Conservation (phyloP, 2,888 invertebrate species). For the Microplitis deprimator region DNA sequence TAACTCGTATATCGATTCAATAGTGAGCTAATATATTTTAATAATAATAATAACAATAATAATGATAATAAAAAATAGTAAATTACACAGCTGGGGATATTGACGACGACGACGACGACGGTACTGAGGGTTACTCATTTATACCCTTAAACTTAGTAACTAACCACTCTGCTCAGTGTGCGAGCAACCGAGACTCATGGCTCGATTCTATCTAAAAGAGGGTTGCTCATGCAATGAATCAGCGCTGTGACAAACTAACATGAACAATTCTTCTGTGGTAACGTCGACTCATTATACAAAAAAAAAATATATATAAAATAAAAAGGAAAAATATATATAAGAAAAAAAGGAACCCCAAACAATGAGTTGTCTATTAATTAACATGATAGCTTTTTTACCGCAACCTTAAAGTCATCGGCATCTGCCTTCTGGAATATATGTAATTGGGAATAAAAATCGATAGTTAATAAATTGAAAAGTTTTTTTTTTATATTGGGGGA, state of each 20-base stretch:
- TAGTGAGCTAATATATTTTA: constrained; percentile 50
- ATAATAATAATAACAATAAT: constrained; percentile 40
- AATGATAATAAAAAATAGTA: not conserved
- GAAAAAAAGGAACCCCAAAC: not conserved
- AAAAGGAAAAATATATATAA: constrained; percentile 18
- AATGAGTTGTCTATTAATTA: not conserved
- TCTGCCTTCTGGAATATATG: not conserved
- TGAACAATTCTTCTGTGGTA: constrained; percentile 7
- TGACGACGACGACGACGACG: constrained; percentile 36
- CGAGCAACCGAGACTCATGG: constrained; percentile 29
- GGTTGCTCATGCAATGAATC: constrained; percentile 28
- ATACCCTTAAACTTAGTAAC: constrained; percentile 42
- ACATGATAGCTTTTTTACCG: not conserved
- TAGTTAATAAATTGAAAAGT: not conserved
- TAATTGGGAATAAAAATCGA: not conserved
- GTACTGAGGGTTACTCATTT: constrained; percentile 49
- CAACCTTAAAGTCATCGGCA: not conserved
- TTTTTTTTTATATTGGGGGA: not conserved
- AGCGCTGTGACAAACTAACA: constrained; percentile 26
- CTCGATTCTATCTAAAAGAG: constrained; percentile 32
- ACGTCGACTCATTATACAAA: not conserved
- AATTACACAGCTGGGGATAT: constrained; percentile 47
- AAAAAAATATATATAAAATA: not conserved
- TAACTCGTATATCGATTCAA: constrained; percentile 48
- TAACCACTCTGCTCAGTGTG: constrained; percentile 15